These are phyloP conservation scores for Phasia obesa DNA, from an alignment of 2,888 invertebrate species.

Conservation along the genomic window DNA sequence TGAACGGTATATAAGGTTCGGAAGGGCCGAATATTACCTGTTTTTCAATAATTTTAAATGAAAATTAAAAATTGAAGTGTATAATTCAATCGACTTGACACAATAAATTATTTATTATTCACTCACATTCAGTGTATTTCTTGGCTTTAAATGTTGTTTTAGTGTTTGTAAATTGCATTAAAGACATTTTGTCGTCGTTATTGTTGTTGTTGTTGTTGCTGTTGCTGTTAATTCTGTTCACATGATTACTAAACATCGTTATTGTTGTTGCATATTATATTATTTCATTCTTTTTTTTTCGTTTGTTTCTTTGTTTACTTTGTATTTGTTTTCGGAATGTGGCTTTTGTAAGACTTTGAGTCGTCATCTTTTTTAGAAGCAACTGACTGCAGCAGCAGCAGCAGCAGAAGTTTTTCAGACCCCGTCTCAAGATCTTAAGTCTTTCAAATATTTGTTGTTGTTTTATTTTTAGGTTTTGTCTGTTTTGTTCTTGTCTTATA, in stretches of 20 bases:
- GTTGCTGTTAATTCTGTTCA: too few species aligned
- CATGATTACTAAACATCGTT: constrained; percentile 43
- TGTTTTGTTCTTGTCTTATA: constrained; percentile 19
- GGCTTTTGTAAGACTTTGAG: constrained; percentile 69
- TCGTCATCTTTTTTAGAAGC: constrained; percentile 51
- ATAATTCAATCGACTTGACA: constrained; percentile 3
- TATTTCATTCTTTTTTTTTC: constrained; percentile 16
- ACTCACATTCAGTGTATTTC: not conserved
- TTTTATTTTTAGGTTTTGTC: constrained; percentile 18
- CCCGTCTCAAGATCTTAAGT: constrained; percentile 26
- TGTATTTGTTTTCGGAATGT: constrained; percentile 38
- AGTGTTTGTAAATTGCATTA: constrained; percentile 64
- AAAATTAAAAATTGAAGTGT: not conserved
- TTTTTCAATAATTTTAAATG: too few species aligned
- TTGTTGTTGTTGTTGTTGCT: too few species aligned
- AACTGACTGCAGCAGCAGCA: constrained; percentile 17
- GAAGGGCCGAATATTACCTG: too few species aligned
- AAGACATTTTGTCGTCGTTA: constrained; percentile 68
- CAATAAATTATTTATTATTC: constrained; percentile 1
- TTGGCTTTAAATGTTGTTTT: constrained; percentile 1
- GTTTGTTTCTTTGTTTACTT: not conserved
- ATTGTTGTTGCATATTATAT: constrained; percentile 43
- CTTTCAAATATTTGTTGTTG: constrained; percentile 14
- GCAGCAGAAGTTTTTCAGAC: constrained; percentile 9
- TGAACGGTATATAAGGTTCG: too few species aligned